phyloP scores from a whole-genome alignment of 2,888 invertebrate species.

The Pristionchus maxplancki region DNA sequence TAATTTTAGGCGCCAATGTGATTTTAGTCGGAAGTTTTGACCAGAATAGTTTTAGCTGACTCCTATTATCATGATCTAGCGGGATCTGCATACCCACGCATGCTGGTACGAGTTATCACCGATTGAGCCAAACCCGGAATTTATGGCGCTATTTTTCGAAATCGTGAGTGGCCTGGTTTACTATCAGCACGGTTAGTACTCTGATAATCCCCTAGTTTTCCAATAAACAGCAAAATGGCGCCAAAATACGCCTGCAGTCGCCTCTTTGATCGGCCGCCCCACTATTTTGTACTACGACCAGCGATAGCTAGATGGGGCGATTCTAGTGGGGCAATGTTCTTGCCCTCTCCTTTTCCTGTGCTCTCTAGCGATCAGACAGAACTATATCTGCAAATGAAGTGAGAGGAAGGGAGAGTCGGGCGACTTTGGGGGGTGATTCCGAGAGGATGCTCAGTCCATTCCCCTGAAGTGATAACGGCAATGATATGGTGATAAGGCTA shows the following conservation, averaged over 20 bases:
- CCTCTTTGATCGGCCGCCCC: neutral
- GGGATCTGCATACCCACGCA: too few species aligned
- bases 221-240: neutral
- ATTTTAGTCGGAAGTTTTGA: too few species aligned
- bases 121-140: too few species aligned
- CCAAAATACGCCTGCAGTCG: neutral
- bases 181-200: neutral
- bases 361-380: neutral
- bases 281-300: conserved; percentile 1
- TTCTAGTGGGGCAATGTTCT: neutral
- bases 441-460: neutral
- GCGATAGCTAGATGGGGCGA: neutral
- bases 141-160: neutral
- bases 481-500: neutral
- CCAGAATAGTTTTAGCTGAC: too few species aligned
- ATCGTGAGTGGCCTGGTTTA: neutral
- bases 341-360: neutral
- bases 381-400: too few species aligned
- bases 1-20: too few species aligned
- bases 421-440: neutral
- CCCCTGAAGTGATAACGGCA: neutral
- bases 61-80: too few species aligned
- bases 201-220: neutral
- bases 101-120: too few species aligned
- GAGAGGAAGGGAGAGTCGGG: neutral